Conservation (phyloP, 2,888 invertebrate genomes). For the Dolichopus griseipennis region DNA sequence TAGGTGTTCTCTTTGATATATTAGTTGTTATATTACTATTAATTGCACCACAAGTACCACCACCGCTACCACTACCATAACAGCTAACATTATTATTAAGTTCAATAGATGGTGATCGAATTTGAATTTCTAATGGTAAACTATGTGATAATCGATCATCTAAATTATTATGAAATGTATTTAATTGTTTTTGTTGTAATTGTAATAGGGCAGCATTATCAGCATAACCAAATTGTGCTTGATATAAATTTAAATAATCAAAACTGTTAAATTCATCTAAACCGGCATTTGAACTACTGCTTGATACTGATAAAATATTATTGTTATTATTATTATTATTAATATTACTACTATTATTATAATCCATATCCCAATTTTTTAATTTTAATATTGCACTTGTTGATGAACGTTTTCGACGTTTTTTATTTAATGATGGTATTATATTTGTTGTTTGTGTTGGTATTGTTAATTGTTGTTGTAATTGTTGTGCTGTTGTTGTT, state of each 20-base stretch:
- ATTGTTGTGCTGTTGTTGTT: not conserved
- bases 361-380: not conserved
- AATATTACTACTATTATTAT: no score
- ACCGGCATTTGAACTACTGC: slow-evolving; percentile 11
- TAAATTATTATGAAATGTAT: not conserved
- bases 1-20: not conserved
- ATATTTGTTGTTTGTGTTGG: no score
- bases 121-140: slow-evolving; percentile 2
- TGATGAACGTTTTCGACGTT: not conserved
- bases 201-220: slow-evolving; percentile 9
- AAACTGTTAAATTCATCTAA: slow-evolving; percentile 17
- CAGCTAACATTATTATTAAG: not conserved
- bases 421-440: not conserved
- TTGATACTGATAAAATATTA: slow-evolving; percentile 5
- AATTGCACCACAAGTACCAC: no score
- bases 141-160: not conserved
- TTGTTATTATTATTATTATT: slow-evolving; percentile 1
- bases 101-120: slow-evolving; percentile 8
- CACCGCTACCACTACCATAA: not conserved
- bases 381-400: not conserved
- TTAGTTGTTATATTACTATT: not conserved
- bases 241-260: slow-evolving; percentile 18
- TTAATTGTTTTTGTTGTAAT: not conserved
- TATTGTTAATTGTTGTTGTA: no score
- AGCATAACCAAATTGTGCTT: slow-evolving; percentile 15